These are phyloP conservation scores for Neoitamus cyanurus DNA, from an alignment of 2,888 invertebrate genomes.

Conservation along the genomic window DNA sequence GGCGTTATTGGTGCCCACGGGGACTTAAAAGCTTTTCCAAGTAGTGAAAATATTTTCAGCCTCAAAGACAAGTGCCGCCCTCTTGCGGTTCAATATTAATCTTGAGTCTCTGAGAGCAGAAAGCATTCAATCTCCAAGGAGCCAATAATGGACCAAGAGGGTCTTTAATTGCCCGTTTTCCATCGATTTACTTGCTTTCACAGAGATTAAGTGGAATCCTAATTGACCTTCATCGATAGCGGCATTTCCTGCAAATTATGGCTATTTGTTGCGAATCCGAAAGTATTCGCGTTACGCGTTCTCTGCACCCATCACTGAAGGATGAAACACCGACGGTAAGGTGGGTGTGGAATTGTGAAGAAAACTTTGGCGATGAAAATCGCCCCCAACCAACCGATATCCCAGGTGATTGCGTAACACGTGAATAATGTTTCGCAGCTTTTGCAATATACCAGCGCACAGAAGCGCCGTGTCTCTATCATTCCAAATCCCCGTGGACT, in stretches of 20 bases:
- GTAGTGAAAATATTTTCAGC: constrained; percentile 19
- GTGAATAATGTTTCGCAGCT: neutral
- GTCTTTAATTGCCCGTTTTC: neutral
- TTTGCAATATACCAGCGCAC: neutral
- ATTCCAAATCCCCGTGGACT: neutral
- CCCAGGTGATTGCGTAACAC: neutral
- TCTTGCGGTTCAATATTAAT: neutral
- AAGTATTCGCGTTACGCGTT: neutral
- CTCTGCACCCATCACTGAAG: neutral
- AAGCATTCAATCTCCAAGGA: constrained; percentile 20
- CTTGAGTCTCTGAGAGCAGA: neutral
- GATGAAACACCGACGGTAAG: neutral
- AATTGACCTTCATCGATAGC: neutral
- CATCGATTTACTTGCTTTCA: neutral
- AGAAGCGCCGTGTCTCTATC: neutral
- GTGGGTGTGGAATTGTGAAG: neutral
- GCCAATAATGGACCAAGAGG: neutral
- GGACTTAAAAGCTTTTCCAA: constrained; percentile 28
- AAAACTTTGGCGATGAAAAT: neutral
- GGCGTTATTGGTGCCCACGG: neutral
- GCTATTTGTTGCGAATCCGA: neutral
- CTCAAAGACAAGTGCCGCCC: neutral
- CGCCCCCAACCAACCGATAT: neutral
- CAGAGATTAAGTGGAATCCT: neutral
- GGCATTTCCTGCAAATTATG: neutral